Evolutionary conservation across 2,113 vertebrate genomes (phyloP).

Genomic region (Xenopus laevis): DNA sequence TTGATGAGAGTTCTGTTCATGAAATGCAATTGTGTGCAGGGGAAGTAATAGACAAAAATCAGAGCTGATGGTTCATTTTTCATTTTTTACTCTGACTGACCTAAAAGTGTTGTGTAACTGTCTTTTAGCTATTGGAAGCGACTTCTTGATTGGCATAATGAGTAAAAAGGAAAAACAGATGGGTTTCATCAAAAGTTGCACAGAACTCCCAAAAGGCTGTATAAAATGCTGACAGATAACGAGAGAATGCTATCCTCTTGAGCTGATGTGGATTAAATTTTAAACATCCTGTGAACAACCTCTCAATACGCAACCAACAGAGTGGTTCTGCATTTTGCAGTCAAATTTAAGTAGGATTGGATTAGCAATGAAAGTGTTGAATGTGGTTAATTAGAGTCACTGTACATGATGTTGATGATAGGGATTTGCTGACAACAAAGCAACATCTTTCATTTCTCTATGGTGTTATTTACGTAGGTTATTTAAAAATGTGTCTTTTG

Average conservation of each 20-base stretch:
- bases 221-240: slow-evolving; percentile 64
- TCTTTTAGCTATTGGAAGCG: slow-evolving; percentile 27
- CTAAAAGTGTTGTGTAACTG: neutral
- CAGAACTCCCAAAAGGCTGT: slow-evolving; percentile 57
- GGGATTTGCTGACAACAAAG: slow-evolving; percentile 23
- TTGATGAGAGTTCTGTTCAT: slow-evolving; percentile 48
- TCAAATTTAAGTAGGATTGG: slow-evolving; percentile 40
- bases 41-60: slow-evolving; percentile 39
- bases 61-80: slow-evolving; percentile 15
- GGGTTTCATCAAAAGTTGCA: slow-evolving; percentile 55
- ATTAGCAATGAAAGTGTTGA: slow-evolving; percentile 12
- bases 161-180: slow-evolving; percentile 54
- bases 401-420: slow-evolving; percentile 3
- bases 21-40: slow-evolving; percentile 46
- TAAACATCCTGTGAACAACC: slow-evolving; percentile 54
- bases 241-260: slow-evolving; percentile 49
- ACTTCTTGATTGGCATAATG: slow-evolving; percentile 55
- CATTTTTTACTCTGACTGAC: slow-evolving; percentile 37
- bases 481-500: slow-evolving; percentile 1
- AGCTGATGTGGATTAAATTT: slow-evolving; percentile 63
- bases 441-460: slow-evolving; percentile 19
- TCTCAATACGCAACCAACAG: slow-evolving; percentile 40
- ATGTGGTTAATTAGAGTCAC: slow-evolving; percentile 25
- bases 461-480: slow-evolving; percentile 26
- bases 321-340: slow-evolving; percentile 37